Evolutionary conservation across 1,140 invertebrate species (phyloP), one percentile per base, ranked within the genome.

Genomic region (Calycopis cecrops): DNA sequence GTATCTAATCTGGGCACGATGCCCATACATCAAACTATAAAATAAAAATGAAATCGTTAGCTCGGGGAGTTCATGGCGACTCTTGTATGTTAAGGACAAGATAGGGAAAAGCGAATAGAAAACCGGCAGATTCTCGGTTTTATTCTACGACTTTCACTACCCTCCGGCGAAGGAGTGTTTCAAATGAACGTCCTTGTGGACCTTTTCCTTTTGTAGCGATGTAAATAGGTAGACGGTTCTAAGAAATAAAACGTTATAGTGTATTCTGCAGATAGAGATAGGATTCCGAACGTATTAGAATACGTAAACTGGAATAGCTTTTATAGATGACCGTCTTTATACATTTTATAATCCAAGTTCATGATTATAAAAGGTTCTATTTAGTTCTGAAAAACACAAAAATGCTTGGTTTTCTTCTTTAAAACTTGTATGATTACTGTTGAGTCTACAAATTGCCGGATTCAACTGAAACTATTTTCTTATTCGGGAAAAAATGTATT

Each of bases 151-250:
- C 40, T 44, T 44, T 28, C 21, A 28, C 21, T 44, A 44, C 12
- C 40, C 40, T 44, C 40, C 40, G 40, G 12, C 40, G n/a, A 16
- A 16, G 40, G 40, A 44, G 14, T 44, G 40, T 44, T 44, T 44
- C 40, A 9, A 44, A 44, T 16, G 40, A 44, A 44, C 40, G 17
- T 16, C 40, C 40, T 14, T 44, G 17, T 44, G 40, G 40, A 44
- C 40, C 40, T 44, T 44, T 44, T 44, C 40, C 40, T 44, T 44
- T 44, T 44, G 40, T 44, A 44, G 14, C 40, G 40, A 44, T 16
- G 40, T 44, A 44, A 44, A 44, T 18, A 44, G 14, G 40, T 16
- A 16, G 9, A 44, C 40, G 40, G 16, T 16, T 44, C 12, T 44
- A 16, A 14, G 40, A 44, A 42, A 44, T 44, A 44, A 44, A 16